phyloP scores from a whole-genome alignment of 1,140 invertebrate species.

The Aphelenchoides fujianensis region DNA sequence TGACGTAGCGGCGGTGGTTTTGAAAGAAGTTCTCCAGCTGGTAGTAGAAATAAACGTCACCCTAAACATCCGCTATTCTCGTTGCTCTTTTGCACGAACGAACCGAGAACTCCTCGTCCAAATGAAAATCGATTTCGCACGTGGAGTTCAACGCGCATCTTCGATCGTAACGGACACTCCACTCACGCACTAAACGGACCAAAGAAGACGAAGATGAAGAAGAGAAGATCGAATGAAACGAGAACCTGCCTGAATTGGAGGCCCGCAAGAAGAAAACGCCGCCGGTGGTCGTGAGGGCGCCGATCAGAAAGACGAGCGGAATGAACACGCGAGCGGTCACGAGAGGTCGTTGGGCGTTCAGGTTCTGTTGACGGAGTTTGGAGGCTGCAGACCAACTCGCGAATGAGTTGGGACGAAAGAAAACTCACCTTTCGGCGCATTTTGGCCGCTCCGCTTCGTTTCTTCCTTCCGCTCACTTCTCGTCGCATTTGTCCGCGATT shows the following conservation, averaged over 20 bases:
- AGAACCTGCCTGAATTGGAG: slow-evolving; percentile 71
- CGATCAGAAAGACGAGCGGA: slow-evolving; percentile 93
- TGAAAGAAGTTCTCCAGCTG: slow-evolving; percentile 96
- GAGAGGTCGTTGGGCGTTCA: slow-evolving; percentile 90
- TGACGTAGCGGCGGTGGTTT: slow-evolving; percentile 96
- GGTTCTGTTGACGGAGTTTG: slow-evolving; percentile 92
- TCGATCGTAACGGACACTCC: not conserved
- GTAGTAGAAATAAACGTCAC: slow-evolving; percentile 93
- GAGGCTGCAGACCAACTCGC: slow-evolving; percentile 72
- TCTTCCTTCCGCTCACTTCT: too few relatives aligned
- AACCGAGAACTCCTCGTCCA: not conserved
- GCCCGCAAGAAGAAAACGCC: slow-evolving; percentile 86
- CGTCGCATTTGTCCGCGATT: too few relatives aligned
- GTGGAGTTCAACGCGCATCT: not conserved
- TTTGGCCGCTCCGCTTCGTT: too few relatives aligned
- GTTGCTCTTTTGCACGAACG: too few relatives aligned
- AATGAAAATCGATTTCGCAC: not conserved
- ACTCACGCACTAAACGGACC: slow-evolving; percentile 42
- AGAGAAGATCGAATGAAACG: slow-evolving; percentile 1
- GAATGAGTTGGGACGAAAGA: too few relatives aligned
- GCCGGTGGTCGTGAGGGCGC: slow-evolving; percentile 91
- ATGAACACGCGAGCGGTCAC: slow-evolving; percentile 91
- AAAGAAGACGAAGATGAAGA: slow-evolving; percentile 20
- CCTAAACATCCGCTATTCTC: slow-evolving; percentile 66
- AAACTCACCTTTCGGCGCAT: too few relatives aligned